Evolutionary conservation across 2,888 invertebrate species (phyloP).

Genomic region (Watsonalla binaria): DNA sequence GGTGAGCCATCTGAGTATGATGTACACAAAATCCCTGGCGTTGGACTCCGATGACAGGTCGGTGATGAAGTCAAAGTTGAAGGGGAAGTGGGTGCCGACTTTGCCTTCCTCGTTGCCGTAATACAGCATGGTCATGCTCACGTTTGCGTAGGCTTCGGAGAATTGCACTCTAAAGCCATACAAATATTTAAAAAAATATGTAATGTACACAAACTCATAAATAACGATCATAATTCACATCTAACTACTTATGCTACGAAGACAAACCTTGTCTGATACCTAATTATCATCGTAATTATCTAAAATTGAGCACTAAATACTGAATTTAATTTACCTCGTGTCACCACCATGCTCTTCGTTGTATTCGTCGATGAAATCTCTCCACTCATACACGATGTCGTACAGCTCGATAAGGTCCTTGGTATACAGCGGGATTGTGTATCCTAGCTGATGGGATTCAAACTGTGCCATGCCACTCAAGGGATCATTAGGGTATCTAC

Average conservation of each 20-base stretch:
- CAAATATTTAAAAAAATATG: too few species aligned
- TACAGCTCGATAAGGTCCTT: conserved; percentile 80
- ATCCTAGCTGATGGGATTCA: conserved; percentile 73
- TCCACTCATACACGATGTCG: conserved; percentile 77
- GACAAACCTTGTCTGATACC: too few species aligned
- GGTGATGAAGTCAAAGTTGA: conserved; percentile 81
- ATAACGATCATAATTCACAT: neutral
- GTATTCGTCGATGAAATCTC: conserved; percentile 74
- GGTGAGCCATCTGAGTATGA: conserved; percentile 78
- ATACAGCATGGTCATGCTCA: conserved; percentile 78
- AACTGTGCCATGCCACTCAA: conserved; percentile 56
- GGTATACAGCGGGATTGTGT: conserved; percentile 80
- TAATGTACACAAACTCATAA: too few species aligned
- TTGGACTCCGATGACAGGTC: conserved; percentile 61
- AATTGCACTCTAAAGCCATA: conserved; percentile 70
- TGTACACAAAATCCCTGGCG: conserved; percentile 67
- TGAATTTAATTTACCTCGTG: conserved; percentile 49
- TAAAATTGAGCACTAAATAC: neutral
- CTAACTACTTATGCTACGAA: too few species aligned
- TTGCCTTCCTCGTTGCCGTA: conserved; percentile 71
- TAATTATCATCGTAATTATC: too few species aligned
- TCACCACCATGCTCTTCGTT: conserved; percentile 50
- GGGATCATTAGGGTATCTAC: conserved; percentile 72
- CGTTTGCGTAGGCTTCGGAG: conserved; percentile 80
- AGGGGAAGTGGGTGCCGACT: conserved; percentile 80